Percentiles rank a stretch among this genome's conserved stretches.
Evolutionary conservation across 2,113 vertebrate species (phyloP).

Genomic region (Silurus meridionalis): DNA sequence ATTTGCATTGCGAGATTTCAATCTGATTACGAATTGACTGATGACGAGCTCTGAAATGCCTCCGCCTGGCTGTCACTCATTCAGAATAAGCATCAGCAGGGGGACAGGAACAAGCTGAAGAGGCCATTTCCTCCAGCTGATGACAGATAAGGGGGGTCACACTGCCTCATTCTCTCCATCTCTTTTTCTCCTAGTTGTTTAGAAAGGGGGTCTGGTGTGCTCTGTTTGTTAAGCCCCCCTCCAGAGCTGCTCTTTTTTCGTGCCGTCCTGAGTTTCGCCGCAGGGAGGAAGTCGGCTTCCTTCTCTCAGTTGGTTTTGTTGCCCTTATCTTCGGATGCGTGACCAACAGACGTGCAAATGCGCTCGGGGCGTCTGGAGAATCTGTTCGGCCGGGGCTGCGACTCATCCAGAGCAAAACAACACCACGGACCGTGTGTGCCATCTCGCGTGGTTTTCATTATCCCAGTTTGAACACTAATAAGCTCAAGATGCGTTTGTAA

Average conservation of each 20-base stretch:
- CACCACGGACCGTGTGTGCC: background rate
- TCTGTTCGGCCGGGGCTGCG: background rate
- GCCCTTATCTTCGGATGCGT: constrained; percentile 20
- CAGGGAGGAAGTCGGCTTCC: constrained; percentile 3
- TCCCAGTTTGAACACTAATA: constrained; percentile 17
- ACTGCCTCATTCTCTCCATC: constrained; percentile 4
- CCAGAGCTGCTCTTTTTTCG: constrained; percentile 15
- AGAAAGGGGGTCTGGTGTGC: background rate
- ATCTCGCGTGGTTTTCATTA: background rate
- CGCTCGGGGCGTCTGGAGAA: background rate
- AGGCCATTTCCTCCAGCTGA: constrained; percentile 45
- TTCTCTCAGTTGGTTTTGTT: constrained; percentile 16
- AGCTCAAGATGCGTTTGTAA: constrained; percentile 34
- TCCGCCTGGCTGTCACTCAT: constrained; percentile 27
- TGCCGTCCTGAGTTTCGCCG: background rate
- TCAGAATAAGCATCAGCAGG: constrained; percentile 31
- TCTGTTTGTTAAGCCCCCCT: constrained; percentile 45
- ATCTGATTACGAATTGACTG: constrained; percentile 6
- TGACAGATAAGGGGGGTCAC: constrained; percentile 48
- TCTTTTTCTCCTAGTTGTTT: constrained; percentile 31
- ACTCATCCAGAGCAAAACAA: constrained; percentile 21
- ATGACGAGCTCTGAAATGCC: background rate
- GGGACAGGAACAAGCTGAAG: constrained; percentile 47
- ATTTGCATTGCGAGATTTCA: constrained; percentile 9
- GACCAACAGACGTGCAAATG: constrained; percentile 26